Conservation (phyloP, 2,113 vertebrate species). For the Gobio gobio region DNA sequence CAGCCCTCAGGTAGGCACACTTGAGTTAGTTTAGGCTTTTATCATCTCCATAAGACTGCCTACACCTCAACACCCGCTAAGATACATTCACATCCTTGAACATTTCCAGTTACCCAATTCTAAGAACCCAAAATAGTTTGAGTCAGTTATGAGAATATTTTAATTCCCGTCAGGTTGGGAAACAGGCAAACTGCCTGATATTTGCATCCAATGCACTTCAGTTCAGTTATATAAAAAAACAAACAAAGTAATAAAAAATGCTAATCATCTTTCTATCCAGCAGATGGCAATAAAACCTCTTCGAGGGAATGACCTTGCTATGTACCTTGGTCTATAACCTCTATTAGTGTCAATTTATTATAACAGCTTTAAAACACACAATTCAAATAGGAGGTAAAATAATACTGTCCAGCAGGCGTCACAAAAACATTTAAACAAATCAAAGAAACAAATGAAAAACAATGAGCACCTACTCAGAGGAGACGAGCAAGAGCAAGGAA, state of each 20-base stretch:
- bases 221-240: not conserved
- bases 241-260: not conserved
- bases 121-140: not conserved
- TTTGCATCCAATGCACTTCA: not conserved
- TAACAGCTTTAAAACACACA: slow-evolving; percentile 32
- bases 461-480: slow-evolving; percentile 12
- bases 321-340: slow-evolving; percentile 16
- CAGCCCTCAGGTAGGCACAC: not conserved
- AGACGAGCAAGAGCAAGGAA: slow-evolving; percentile 13
- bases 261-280: slow-evolving; percentile 10
- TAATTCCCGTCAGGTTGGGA: not conserved
- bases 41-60: not conserved
- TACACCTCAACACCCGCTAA: not conserved
- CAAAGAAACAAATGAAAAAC: slow-evolving; percentile 11
- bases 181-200: not conserved
- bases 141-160: not conserved
- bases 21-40: not conserved
- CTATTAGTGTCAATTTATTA: not conserved
- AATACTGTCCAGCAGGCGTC: slow-evolving; percentile 57
- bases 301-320: not conserved
- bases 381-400: slow-evolving; percentile 39
- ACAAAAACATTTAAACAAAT: slow-evolving; percentile 6
- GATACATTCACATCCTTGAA: not conserved
- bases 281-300: slow-evolving; percentile 41
- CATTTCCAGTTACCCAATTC: slow-evolving; percentile 1